phyloP scores from a whole-genome alignment of 2,113 vertebrate species.

The Laticauda laticaudata region DNA sequence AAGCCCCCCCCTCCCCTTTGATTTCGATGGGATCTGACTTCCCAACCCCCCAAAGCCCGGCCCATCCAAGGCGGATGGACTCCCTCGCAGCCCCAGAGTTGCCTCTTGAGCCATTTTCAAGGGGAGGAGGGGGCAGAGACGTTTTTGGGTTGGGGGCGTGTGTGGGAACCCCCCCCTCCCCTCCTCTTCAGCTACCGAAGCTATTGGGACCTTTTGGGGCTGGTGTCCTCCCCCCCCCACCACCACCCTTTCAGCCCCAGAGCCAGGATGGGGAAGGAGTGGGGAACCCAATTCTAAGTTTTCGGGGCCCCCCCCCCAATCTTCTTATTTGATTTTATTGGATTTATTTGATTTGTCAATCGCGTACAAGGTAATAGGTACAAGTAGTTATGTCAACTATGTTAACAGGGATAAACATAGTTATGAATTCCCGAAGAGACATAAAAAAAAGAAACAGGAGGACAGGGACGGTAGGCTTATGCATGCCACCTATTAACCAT shows the following conservation, averaged over 20 bases:
- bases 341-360: too few species aligned
- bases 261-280: neutral
- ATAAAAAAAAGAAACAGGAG: too few species aligned
- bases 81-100: neutral
- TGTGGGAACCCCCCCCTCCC: neutral
- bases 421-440: too few species aligned
- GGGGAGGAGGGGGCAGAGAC: too few species aligned
- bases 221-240: neutral
- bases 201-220: neutral
- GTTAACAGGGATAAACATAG: too few species aligned
- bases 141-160: neutral
- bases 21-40: neutral
- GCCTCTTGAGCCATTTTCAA: neutral
- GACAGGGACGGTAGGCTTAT: too few species aligned
- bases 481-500: too few species aligned
- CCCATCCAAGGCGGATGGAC: neutral
- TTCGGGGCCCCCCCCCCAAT: too few species aligned
- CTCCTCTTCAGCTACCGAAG: neutral
- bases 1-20: neutral
- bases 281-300: neutral
- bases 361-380: too few species aligned
- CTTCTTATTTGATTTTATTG: too few species aligned
- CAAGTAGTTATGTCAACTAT: too few species aligned
- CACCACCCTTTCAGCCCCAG: neutral
- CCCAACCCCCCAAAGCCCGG: neutral